These are phyloP conservation scores for Atherinomorus stipes DNA, from an alignment of 2,113 vertebrate species.

Conservation along the genomic window DNA sequence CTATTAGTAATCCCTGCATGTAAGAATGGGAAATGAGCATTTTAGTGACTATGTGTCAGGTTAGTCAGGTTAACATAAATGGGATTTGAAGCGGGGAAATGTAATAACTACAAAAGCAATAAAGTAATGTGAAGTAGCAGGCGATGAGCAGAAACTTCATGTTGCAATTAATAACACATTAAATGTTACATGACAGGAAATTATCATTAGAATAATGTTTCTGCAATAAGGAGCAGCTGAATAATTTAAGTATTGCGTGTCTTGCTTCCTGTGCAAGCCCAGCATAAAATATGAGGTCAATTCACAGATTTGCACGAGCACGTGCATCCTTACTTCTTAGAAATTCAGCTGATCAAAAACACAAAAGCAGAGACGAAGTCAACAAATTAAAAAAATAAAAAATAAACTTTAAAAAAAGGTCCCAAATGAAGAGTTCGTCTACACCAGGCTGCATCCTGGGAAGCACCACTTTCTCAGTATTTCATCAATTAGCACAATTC, in stretches of 20 bases:
- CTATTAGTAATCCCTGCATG: constrained; percentile 25
- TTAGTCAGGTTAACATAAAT: constrained; percentile 23
- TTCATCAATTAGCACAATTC: constrained; percentile 6
- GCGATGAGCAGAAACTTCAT: constrained; percentile 7
- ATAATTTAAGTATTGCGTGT: constrained; percentile 33
- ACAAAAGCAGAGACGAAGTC: not conserved
- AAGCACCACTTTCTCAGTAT: constrained; percentile 6
- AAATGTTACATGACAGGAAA: constrained; percentile 13
- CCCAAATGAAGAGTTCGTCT: not conserved
- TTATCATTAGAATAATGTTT: constrained; percentile 10
- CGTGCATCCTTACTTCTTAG: not conserved
- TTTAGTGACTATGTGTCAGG: constrained; percentile 24
- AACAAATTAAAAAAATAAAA: too few species aligned
- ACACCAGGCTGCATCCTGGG: not conserved
- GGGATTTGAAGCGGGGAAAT: not conserved
- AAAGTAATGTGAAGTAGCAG: constrained; percentile 5
- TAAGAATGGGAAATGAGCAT: constrained; percentile 43
- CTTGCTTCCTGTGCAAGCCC: not conserved
- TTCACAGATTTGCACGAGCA: constrained; percentile 10
- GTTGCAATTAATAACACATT: constrained; percentile 9
- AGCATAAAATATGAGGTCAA: not conserved
- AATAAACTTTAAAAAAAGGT: too few species aligned
- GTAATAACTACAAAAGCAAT: not conserved
- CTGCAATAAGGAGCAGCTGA: constrained; percentile 24
- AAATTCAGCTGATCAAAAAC: not conserved